Percentiles rank a stretch among this genome's conserved stretches.
These are phyloP conservation scores for Harpagifer antarcticus DNA, from an alignment of 2,797 vertebrate genomes.

Conservation along the genomic window DNA sequence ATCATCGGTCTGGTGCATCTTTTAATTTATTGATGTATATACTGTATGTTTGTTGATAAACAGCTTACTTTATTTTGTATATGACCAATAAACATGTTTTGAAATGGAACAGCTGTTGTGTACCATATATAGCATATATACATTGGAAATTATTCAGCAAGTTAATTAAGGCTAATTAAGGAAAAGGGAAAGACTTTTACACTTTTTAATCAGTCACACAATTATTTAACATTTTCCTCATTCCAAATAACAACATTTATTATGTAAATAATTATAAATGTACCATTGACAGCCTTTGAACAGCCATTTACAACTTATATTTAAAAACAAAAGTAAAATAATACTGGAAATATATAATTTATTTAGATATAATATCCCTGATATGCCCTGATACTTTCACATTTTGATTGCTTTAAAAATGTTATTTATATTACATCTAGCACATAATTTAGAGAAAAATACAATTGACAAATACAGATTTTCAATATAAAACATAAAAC, in stretches of 20 bases:
- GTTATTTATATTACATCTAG: no score
- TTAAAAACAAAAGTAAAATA: background rate
- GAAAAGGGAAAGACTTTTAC: no score
- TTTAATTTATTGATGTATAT: constrained; percentile 98
- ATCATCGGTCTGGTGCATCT: constrained; percentile 84
- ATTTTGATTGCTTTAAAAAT: background rate
- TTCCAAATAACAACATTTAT: no score
- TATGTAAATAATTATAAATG: no score
- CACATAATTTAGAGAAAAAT: no score
- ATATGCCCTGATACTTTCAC: background rate
- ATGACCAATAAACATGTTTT: constrained; percentile 99
- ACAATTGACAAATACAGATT: no score
- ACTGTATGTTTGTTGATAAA: constrained; percentile 98
- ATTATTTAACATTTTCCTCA: no score
- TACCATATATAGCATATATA: background rate
- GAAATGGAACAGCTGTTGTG: constrained; percentile 77
- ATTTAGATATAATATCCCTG: background rate
- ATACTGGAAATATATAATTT: background rate
- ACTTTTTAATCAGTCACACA: no score
- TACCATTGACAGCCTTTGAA: no score
- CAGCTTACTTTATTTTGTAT: constrained; percentile 99
- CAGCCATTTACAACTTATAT: no score
- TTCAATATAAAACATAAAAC: no score
- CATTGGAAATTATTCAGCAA: background rate
- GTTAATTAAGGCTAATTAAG: background rate